Evolutionary conservation across 1,140 invertebrate genomes (phyloP), one percentile per base, ranked within the genome.

Genomic region (Schlechtendalia chinensis): DNA sequence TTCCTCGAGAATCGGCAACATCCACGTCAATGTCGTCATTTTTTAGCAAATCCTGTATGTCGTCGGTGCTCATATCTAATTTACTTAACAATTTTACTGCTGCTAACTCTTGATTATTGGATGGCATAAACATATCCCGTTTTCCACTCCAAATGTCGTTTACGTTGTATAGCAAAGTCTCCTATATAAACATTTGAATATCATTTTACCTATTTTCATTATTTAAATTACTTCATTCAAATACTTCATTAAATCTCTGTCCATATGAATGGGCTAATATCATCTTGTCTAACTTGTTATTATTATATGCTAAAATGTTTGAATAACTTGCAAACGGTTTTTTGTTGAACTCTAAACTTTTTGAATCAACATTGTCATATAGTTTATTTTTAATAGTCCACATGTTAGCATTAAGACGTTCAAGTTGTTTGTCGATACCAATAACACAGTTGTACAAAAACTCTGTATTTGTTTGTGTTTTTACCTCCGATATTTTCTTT

Each of bases 221-320:
- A 17, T 29, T 45, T 39, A 65, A n/a, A n/a, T n/a, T n/a, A n/a
- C n/a, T n/a, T n/a, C n/a, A n/a, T n/a, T n/a, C n/a, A n/a, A n/a
- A n/a, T 72, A 72, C 69, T 72, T 72, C 54, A 24, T 24, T 29
- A 45, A 75, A 75, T 75, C 45, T n/a, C n/a, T 75, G 72, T 58
- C 58, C 53, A 75, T 56, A 75, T 11, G n/a, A 19, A 75, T 75
- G 72, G 14, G 54, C 53, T 17, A 75, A 39, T 75, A 75, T 75
- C 63, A 81, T 63, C n/a, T 81, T 69, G 8, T 67, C 79, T 22
- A 65, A 81, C n/a, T 27, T 67, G 45, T 81, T 81, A 4, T 81
- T 67, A 67, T 81, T 81, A 27, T n/a, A n/a, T n/a, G n/a, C n/a
- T n/a, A n/a, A n/a, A n/a, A n/a, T n/a, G n/a, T n/a, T n/a, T n/a